Evolutionary conservation across 2,797 vertebrate species (phyloP), one percentile per base, ranked within the genome.

Genomic region (Diceros bicornis): DNA sequence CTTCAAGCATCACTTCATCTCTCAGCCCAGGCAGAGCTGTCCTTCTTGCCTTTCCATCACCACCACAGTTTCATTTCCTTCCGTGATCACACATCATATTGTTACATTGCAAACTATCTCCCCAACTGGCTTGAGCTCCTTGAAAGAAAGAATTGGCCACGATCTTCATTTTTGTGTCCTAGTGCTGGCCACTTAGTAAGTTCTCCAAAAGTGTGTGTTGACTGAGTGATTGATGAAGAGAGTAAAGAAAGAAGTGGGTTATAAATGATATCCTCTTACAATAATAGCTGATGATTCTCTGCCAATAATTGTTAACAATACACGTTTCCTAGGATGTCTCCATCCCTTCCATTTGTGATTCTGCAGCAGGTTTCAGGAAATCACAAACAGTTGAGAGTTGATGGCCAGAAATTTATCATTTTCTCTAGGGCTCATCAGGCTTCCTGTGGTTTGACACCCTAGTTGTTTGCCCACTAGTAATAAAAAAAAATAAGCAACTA

Each of bases 401-500:
- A 12, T 89, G n/a, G 20, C 47, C 13, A 88, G 74, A 52, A 27
- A 34, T 61, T 89, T 85, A 44, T 75, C 17, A 66, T 83, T 82
- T 59, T 88, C 69, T 89, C 59, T 61, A 32, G 16, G 13, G 52
- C 27, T 96, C 47, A 21, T 71, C 13, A 37, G 18, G 21, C 23
- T 92, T 78, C 90, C 50, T 68, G 91, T 72, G 13, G 52, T 86
- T 97, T 98, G 86, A 95, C 95, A 95, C 25, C 69, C 0, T 0
- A 55, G 64, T 69, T 75, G 57, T 94, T 87, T 94, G 62, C 78
- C 93, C 91, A 7, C 90, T 96, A 93, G 64, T 94, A 55, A 96
- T 83, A 95, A 96, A 87, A 11, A 89, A 89, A 96, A 96, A 97
- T 92, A 97, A 97, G 72, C 1, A 95, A 94, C 87, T 85, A 96